phyloP scores from a whole-genome alignment of 2,113 vertebrate species.

The Rallus limicola region DNA sequence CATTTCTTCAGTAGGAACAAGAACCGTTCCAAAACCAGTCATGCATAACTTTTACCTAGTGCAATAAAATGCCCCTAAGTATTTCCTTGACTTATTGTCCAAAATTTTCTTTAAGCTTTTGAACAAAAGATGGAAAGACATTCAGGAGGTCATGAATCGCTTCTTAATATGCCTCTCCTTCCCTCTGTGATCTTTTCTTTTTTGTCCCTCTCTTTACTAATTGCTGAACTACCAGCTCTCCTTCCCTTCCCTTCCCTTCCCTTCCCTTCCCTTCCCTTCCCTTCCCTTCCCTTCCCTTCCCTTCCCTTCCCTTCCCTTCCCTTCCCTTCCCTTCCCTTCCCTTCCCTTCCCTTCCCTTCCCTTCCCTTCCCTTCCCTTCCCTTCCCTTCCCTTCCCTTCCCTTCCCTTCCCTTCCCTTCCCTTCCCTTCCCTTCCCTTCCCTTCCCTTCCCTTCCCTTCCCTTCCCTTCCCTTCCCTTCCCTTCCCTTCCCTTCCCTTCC shows the following conservation, averaged over 20 bases:
- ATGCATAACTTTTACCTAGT: neutral
- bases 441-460: fast-evolving
- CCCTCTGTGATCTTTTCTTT: neutral
- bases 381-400: fast-evolving
- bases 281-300: neutral
- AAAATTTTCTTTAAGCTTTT: neutral
- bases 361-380: neutral
- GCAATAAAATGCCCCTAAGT: neutral
- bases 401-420: fast-evolving
- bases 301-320: neutral
- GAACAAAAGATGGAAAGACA: neutral
- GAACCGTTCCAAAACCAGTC: neutral
- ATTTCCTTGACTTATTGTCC: neutral
- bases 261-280: neutral
- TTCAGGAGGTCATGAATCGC: neutral
- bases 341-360: neutral
- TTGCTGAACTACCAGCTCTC: neutral
- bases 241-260: too few relatives aligned
- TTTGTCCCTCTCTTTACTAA: neutral
- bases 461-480: fast-evolving
- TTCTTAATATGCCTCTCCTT: neutral
- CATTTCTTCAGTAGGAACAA: neutral
- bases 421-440: fast-evolving
- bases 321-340: neutral
- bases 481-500: neutral